Evolutionary conservation across 2,113 vertebrate species (phyloP).

Genomic region (Spheniscus mendiculus): DNA sequence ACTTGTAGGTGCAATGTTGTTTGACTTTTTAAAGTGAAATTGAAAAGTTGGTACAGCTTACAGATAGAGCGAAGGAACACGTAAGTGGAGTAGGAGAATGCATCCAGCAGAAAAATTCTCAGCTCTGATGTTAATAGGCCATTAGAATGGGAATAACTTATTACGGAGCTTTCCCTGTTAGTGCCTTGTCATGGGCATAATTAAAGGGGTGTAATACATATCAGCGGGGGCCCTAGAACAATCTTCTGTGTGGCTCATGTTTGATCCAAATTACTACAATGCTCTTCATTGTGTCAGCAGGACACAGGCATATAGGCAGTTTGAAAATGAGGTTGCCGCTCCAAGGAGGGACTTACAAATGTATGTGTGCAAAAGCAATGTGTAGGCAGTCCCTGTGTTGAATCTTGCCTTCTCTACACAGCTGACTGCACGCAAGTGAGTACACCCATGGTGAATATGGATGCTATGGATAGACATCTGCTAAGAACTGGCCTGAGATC

Average conservation of each 20-base stretch:
- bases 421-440: background rate
- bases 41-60: background rate
- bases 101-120: background rate
- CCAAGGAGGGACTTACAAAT: background rate
- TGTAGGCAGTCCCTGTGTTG: background rate
- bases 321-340: background rate
- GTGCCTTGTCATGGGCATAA: background rate
- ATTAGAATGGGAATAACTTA: background rate
- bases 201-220: background rate
- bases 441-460: background rate
- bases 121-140: background rate
- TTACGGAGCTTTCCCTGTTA: background rate
- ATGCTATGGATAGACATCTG: background rate
- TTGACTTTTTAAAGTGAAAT: background rate
- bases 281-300: background rate
- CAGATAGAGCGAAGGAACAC: background rate
- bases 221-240: background rate
- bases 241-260: background rate
- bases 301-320: background rate
- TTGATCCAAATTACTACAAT: background rate
- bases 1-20: background rate
- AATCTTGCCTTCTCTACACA: background rate
- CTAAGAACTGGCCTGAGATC: background rate
- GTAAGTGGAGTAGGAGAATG: background rate
- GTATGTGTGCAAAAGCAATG: fast-evolving